phyloP scores from a whole-genome alignment of 1,140 invertebrate genomes.

The Phthorimaea operculella region DNA sequence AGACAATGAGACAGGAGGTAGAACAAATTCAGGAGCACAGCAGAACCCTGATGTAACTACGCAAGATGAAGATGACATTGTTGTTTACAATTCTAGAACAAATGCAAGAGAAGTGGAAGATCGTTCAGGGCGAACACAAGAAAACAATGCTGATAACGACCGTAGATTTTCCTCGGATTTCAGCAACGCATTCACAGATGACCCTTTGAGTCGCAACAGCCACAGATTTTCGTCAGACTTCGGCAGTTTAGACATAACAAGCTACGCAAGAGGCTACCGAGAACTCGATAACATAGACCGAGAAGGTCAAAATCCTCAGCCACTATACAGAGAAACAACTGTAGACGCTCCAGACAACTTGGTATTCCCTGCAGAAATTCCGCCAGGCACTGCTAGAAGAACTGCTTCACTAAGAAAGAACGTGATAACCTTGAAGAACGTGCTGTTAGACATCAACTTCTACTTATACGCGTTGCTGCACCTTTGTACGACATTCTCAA shows the following conservation, averaged over 20 bases:
- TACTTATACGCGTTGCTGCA: constrained; percentile 58
- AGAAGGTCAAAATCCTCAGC: constrained; percentile 39
- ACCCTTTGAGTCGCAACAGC: not conserved
- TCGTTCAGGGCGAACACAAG: constrained; percentile 38
- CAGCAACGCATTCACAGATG: not conserved
- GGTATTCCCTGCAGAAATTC: constrained; percentile 41
- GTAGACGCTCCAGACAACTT: constrained; percentile 39
- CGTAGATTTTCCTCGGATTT: constrained; percentile 37
- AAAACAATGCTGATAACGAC: constrained; percentile 24
- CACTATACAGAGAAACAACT: constrained; percentile 61
- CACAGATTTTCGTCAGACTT: constrained; percentile 34
- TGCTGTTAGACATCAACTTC: constrained; percentile 57
- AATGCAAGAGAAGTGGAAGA: constrained; percentile 53
- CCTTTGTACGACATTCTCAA: constrained; percentile 50
- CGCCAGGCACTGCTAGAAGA: constrained; percentile 46
- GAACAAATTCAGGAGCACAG: constrained; percentile 5
- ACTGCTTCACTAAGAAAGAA: constrained; percentile 58
- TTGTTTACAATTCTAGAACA: constrained; percentile 52
- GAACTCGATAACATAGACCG: constrained; percentile 53
- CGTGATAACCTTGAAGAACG: constrained; percentile 50
- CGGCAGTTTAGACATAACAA: constrained; percentile 35
- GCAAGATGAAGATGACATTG: constrained; percentile 57
- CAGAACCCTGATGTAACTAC: constrained; percentile 8
- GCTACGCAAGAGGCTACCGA: constrained; percentile 40
- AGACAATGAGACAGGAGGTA: constrained; percentile 6